Conservation (phyloP, 2,113 vertebrate species). For the Noturus placidus region DNA sequence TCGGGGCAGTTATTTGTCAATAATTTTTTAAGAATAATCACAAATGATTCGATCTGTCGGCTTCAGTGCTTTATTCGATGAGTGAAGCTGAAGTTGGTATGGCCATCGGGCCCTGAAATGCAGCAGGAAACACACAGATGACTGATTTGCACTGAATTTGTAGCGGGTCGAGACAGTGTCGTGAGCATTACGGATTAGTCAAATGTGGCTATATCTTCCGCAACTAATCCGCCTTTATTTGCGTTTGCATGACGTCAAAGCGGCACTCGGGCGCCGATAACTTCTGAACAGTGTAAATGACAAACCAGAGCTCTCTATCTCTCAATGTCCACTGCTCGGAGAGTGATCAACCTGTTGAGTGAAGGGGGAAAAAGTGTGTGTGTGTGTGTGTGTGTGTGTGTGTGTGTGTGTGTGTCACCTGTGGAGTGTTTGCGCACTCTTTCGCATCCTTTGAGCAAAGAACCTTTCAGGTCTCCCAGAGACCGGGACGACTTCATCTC, state of each 20-base stretch:
- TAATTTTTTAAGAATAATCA: not conserved
- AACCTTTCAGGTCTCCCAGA: constrained; percentile 87
- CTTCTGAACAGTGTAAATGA: not conserved
- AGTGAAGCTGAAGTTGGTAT: not conserved
- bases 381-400: constrained; percentile 23
- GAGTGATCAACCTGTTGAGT: constrained; percentile 7
- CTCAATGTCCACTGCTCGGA: not conserved
- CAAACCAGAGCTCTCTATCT: not conserved
- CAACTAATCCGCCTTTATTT: constrained; percentile 3
- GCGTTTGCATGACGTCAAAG: not conserved
- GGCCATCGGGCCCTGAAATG: not conserved
- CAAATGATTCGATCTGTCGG: not conserved
- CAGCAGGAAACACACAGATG: not conserved
- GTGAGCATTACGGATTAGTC: not conserved
- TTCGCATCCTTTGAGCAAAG: constrained; percentile 82
- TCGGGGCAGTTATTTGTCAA: not conserved
- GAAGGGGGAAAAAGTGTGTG: not conserved
- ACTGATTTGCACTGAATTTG: not conserved
- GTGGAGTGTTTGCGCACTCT: constrained; percentile 86
- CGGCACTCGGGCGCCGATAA: not conserved
- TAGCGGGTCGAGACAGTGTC: not conserved
- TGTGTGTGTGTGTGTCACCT: constrained; percentile 65
- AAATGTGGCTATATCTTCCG: not conserved
- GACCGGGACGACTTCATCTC: constrained; percentile 88
- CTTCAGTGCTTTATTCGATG: not conserved